phyloP scores from a whole-genome alignment of 2,888 invertebrate genomes.

The Sinhomidia bicolor region DNA sequence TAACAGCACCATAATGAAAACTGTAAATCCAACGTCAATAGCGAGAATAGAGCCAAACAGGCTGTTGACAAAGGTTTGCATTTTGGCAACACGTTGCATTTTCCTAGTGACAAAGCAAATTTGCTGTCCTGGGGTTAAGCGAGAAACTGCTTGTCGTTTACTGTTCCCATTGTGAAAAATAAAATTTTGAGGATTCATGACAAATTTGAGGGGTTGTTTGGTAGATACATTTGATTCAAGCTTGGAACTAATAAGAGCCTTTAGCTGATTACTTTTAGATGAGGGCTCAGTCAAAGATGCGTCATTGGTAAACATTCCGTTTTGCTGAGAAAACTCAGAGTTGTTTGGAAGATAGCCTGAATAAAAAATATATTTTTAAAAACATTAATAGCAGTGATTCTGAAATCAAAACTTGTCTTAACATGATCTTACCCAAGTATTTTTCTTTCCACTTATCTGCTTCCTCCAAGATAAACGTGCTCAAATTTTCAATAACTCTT shows the following conservation, averaged over 20 bases:
- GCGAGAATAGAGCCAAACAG: slow-evolving; percentile 59
- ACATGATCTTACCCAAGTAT: slow-evolving; percentile 40
- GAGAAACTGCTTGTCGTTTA: neutral
- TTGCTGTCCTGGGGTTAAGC: slow-evolving; percentile 54
- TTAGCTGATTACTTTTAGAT: too few relatives aligned
- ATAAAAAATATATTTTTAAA: too few relatives aligned
- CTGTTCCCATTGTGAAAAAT: neutral
- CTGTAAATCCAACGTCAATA: slow-evolving; percentile 49
- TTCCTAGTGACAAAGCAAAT: slow-evolving; percentile 53
- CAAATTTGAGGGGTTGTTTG: too few relatives aligned
- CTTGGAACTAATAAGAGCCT: too few relatives aligned
- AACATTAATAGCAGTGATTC: too few relatives aligned
- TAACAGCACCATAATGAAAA: slow-evolving; percentile 63
- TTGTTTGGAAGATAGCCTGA: too few relatives aligned
- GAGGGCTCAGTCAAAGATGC: too few relatives aligned
- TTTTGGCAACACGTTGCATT: slow-evolving; percentile 47
- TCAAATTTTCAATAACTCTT: slow-evolving; percentile 43
- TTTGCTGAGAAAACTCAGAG: too few relatives aligned
- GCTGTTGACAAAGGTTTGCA: slow-evolving; percentile 54
- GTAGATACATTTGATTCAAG: too few relatives aligned
- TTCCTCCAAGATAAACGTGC: neutral
- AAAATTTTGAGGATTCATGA: too few relatives aligned
- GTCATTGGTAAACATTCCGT: too few relatives aligned
- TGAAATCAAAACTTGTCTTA: too few relatives aligned
- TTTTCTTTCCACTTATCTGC: slow-evolving; percentile 46